phyloP scores from a whole-genome alignment of 2,888 invertebrate genomes.

The Spicauda simplicius region DNA sequence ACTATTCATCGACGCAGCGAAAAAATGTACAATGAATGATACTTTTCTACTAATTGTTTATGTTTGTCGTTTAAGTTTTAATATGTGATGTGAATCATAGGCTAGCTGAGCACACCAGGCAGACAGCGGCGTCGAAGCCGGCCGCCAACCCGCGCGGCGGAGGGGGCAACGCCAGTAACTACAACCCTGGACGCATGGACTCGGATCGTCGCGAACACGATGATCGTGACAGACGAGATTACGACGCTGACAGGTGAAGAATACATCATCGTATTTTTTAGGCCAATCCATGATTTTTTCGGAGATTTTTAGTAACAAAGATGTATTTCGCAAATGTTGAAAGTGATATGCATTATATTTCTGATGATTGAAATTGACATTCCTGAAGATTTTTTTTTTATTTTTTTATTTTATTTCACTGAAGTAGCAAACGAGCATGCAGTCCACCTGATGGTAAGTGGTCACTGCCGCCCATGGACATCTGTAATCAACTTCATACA shows the following conservation, averaged over 20 bases:
- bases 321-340: no score
- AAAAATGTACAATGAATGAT: slow-evolving; percentile 31
- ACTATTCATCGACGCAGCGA: slow-evolving; percentile 24
- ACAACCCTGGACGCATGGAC: slow-evolving; percentile 64
- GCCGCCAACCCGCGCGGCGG: slow-evolving; percentile 46
- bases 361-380: no score
- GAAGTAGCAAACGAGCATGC: no score
- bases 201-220: slow-evolving; percentile 74
- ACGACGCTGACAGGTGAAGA: slow-evolving; percentile 65
- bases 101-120: slow-evolving; percentile 75
- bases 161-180: slow-evolving; percentile 49
- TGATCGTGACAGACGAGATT: slow-evolving; percentile 72
- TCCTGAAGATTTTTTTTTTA: no score
- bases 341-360: no score
- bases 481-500: no score
- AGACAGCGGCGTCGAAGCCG: slow-evolving; percentile 48
- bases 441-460: no score
- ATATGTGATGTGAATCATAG: slow-evolving; percentile 47
- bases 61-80: slow-evolving; percentile 8
- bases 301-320: no score
- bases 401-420: no score
- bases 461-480: no score
- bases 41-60: slow-evolving; percentile 19
- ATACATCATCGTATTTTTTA: no score
- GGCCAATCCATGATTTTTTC: no score